These are phyloP conservation scores for Daphoenositta chrysoptera DNA, from an alignment of 2,113 vertebrate species.

Conservation along the genomic window DNA sequence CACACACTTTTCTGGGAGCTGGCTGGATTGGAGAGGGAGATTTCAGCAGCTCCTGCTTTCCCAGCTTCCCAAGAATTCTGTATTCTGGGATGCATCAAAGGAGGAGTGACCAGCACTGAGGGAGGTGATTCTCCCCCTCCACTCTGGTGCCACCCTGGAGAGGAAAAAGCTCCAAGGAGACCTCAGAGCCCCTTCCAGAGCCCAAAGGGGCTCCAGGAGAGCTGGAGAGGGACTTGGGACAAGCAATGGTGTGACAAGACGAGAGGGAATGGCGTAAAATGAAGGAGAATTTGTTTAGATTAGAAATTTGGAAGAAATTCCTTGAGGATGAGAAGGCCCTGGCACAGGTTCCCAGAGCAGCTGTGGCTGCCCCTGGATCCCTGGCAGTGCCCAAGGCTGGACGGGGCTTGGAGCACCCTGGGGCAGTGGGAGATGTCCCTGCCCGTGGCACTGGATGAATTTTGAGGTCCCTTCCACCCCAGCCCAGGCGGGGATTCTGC, in stretches of 20 bases:
- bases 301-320: background rate
- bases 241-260: background rate
- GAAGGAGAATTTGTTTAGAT: background rate
- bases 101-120: too few relatives aligned
- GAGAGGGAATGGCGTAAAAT: too few relatives aligned
- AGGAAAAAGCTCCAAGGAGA: background rate
- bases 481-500: fast-evolving
- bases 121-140: background rate
- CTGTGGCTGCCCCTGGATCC: background rate
- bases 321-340: background rate
- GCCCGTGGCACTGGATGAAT: background rate
- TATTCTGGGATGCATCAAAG: background rate
- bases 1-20: background rate
- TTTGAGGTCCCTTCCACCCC: background rate
- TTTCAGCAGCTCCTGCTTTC: background rate
- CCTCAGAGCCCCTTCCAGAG: background rate
- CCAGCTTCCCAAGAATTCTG: fast-evolving
- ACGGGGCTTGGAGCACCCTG: background rate
- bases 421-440: fast-evolving
- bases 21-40: background rate
- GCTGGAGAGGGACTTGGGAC: background rate
- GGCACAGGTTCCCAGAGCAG: background rate
- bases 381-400: background rate
- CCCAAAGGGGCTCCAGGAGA: background rate
- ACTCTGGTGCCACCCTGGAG: too few relatives aligned